Percentiles rank a stretch among this genome's conserved stretches.
These are phyloP conservation scores for Atlantisia rogersi DNA, from an alignment of 2,113 vertebrate genomes.

Conservation along the genomic window DNA sequence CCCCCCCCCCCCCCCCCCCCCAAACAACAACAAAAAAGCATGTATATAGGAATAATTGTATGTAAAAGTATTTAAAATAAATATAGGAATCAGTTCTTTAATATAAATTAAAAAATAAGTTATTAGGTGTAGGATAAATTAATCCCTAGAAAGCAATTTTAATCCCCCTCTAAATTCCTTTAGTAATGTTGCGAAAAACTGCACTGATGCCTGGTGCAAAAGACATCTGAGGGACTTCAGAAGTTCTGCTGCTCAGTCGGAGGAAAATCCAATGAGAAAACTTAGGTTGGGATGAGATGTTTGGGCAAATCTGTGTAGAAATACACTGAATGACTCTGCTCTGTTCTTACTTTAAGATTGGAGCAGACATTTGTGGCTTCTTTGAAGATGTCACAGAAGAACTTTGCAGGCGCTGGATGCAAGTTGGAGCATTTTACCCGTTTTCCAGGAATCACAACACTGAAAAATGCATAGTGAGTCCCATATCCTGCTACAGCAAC, in stretches of 20 bases:
- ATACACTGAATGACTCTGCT: not conserved
- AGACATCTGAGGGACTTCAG: not conserved
- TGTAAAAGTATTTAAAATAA: not conserved
- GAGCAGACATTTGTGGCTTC: constrained; percentile 92
- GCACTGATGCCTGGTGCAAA: too few relatives aligned
- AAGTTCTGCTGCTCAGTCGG: not conserved
- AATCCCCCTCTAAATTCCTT: not conserved
- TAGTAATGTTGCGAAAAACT: too few relatives aligned
- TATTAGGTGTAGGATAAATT: not conserved
- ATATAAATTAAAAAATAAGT: not conserved
- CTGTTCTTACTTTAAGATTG: constrained; percentile 77
- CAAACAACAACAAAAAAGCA: too few relatives aligned
- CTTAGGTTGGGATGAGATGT: not conserved
- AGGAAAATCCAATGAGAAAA: not conserved
- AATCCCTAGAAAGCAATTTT: not conserved
- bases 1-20: too few relatives aligned
- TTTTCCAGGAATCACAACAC: constrained; percentile 92
- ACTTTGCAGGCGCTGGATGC: constrained; percentile 91
- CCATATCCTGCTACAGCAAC: too few relatives aligned
- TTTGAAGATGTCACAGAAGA: constrained; percentile 80
- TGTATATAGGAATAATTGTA: too few relatives aligned
- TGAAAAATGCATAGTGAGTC: constrained; percentile 75
- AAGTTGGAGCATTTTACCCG: constrained; percentile 92
- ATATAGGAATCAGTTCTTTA: too few relatives aligned
- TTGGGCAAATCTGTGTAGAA: not conserved